phyloP scores from a whole-genome alignment of 2,888 invertebrate genomes.

The Azorinus chamasolen region DNA sequence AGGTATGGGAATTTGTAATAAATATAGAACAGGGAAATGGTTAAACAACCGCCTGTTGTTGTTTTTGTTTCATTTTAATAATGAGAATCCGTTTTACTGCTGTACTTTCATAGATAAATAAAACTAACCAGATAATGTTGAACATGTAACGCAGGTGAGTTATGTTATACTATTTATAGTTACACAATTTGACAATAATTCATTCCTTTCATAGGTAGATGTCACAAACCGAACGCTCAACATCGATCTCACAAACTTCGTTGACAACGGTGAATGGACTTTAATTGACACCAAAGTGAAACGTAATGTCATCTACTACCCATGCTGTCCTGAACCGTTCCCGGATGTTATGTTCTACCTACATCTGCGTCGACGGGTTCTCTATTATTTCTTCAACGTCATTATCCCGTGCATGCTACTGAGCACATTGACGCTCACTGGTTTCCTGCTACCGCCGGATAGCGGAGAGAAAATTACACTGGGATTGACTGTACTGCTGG shows the following conservation, averaged over 20 bases:
- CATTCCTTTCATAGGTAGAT: conserved; percentile 72
- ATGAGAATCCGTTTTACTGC: too few species aligned
- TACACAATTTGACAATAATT: background rate
- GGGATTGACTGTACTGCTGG: conserved; percentile 88
- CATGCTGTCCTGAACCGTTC: conserved; percentile 88
- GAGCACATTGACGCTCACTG: conserved; percentile 89
- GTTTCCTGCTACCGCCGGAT: conserved; percentile 88
- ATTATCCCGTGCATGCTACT: conserved; percentile 89
- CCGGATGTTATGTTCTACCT: conserved; percentile 88
- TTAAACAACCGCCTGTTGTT: too few species aligned
- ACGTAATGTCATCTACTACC: conserved; percentile 87
- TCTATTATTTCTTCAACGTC: conserved; percentile 88
- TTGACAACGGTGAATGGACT: conserved; percentile 89
- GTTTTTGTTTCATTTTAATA: too few species aligned
- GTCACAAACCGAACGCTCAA: conserved; percentile 83
- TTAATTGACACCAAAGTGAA: conserved; percentile 87
- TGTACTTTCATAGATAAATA: too few species aligned
- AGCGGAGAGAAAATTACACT: conserved; percentile 88
- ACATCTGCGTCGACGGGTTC: conserved; percentile 87
- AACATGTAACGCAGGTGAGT: too few species aligned
- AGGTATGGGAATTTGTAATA: too few species aligned
- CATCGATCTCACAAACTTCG: conserved; percentile 88
- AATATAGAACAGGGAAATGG: too few species aligned
- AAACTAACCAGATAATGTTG: too few species aligned
- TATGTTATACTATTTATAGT: too few species aligned